These are phyloP conservation scores for Distichodus sexfasciatus DNA, from an alignment of 2,797 vertebrate genomes.

Conservation along the genomic window DNA sequence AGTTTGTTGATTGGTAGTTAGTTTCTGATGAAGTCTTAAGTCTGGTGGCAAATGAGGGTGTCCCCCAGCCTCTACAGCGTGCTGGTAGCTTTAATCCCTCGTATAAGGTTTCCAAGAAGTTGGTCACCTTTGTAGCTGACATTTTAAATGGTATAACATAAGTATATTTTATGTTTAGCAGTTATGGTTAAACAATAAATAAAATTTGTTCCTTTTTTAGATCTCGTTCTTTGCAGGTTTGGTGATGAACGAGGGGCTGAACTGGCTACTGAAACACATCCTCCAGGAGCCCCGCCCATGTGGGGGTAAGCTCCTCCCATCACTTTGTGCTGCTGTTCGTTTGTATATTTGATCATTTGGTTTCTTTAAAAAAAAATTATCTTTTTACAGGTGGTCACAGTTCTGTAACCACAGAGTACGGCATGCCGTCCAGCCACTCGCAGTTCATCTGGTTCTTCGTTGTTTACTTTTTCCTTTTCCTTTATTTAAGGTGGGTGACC, in stretches of 20 bases:
- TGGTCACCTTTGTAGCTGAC: too few relatives aligned
- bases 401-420: conserved; percentile 87
- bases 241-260: conserved; percentile 89
- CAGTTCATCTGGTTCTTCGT: conserved; percentile 99
- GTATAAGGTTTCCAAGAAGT: too few relatives aligned
- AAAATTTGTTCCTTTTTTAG: conserved; percentile 57
- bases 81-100: too few relatives aligned
- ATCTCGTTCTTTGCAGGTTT: conserved; percentile 97
- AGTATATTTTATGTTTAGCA: too few relatives aligned
- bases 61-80: too few relatives aligned
- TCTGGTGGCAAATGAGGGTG: too few relatives aligned
- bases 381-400: conserved; percentile 80
- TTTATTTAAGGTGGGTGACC: conserved; percentile 93
- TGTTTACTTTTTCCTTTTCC: conserved; percentile 97
- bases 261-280: conserved; percentile 95
- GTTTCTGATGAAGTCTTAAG: too few relatives aligned
- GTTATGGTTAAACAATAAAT: neutral
- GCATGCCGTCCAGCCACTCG: conserved; percentile 97
- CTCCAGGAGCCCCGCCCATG: conserved; percentile 93
- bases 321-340: neutral
- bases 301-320: conserved; percentile 75
- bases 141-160: too few relatives aligned
- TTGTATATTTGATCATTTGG: neutral
- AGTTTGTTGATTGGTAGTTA: too few relatives aligned
- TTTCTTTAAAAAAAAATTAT: too few relatives aligned